These are phyloP conservation scores for Pygoscelis antarcticus DNA, from an alignment of 2,113 vertebrate genomes.

Conservation along the genomic window DNA sequence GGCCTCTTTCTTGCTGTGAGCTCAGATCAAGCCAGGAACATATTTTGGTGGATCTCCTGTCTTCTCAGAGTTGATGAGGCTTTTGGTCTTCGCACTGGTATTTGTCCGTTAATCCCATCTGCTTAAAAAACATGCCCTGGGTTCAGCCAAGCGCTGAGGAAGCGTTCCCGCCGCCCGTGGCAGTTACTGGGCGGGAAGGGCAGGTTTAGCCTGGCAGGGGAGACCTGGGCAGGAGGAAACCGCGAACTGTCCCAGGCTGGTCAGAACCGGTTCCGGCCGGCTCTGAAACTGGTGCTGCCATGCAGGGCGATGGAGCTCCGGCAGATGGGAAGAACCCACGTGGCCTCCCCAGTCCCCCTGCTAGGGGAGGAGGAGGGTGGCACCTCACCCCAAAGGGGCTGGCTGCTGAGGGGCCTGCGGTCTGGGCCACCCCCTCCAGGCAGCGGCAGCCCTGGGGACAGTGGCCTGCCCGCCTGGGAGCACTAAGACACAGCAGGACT, in stretches of 20 bases:
- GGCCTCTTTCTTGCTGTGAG: accelerated
- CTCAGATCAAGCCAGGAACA: accelerated
- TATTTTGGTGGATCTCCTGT: background rate
- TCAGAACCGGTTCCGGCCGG: accelerated
- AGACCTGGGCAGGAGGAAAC: background rate
- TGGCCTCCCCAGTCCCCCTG: background rate
- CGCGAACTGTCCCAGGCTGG: background rate
- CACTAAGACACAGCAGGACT: background rate
- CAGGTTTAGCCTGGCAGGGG: background rate
- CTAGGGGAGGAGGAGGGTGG: background rate
- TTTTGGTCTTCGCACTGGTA: background rate
- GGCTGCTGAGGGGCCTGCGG: background rate
- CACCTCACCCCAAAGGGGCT: background rate
- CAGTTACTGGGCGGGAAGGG: background rate
- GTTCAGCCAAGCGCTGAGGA: background rate
- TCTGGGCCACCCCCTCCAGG: background rate
- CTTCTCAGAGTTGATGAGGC: background rate
- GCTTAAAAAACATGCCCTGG: accelerated
- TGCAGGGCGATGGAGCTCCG: accelerated
- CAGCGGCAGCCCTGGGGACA: background rate
- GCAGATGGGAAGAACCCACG: background rate
- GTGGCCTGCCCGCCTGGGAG: background rate
- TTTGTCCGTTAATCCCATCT: background rate
- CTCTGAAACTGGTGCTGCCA: background rate
- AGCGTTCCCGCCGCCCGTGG: accelerated